A percentile compares a stretch with the other conserved stretches of the same genome.
Evolutionary conservation across 2,113 vertebrate genomes (phyloP).

Genomic region (Vidua macroura): DNA sequence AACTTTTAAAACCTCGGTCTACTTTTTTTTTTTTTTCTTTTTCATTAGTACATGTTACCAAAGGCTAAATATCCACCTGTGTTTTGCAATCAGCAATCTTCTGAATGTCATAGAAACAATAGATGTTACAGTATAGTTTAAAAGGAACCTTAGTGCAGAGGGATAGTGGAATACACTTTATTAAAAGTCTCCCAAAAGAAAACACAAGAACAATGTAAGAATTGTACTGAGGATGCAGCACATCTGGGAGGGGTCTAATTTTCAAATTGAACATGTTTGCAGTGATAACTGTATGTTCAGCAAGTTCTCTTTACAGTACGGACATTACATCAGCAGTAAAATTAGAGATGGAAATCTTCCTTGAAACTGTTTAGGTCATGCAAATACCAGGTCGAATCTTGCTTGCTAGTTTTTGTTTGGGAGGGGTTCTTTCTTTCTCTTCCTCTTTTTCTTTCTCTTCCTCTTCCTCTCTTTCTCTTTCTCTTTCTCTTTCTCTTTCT

Average conservation of each 20-base stretch:
- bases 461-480: too few species aligned
- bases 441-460: accelerated
- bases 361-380: background rate
- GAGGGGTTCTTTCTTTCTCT: background rate
- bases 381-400: background rate
- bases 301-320: background rate
- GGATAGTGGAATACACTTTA: background rate
- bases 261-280: constrained; percentile 17
- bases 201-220: background rate
- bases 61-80: background rate
- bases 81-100: background rate
- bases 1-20: accelerated
- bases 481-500: too few species aligned
- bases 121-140: background rate
- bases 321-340: background rate
- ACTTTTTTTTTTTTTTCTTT: background rate
- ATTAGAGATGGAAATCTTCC: background rate
- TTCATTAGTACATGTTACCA: background rate
- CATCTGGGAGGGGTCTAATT: background rate
- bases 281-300: background rate
- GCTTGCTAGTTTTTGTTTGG: background rate
- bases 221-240: background rate
- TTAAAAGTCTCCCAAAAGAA: background rate
- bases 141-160: background rate
- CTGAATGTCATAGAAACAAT: background rate